phyloP scores from a whole-genome alignment of 2,797 vertebrate genomes.

The Anas bernieri region DNA sequence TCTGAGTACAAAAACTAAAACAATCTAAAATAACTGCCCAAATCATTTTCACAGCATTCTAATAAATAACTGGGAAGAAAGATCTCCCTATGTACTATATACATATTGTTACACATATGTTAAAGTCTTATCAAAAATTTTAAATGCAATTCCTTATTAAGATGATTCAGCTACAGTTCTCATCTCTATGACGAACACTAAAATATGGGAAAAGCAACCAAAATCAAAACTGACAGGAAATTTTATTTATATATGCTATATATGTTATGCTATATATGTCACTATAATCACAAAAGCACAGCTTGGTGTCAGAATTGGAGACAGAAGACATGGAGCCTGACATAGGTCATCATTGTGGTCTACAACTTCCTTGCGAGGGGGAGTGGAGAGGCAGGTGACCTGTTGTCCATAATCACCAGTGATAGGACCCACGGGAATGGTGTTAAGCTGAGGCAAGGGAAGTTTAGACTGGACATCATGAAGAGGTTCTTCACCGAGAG shows the following conservation, averaged over 20 bases:
- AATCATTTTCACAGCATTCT: not conserved
- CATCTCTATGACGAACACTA: not conserved
- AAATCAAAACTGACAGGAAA: not conserved
- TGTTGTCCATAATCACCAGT: too few relatives aligned
- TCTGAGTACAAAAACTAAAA: not conserved
- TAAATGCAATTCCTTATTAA: not conserved
- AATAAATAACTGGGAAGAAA: not conserved
- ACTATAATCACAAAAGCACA: not conserved
- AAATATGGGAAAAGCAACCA: not conserved
- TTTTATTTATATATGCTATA: not conserved
- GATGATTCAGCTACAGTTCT: not conserved
- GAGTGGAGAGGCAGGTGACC: too few relatives aligned
- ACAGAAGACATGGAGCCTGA: not conserved
- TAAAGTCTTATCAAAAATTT: not conserved
- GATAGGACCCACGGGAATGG: too few relatives aligned
- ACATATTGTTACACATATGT: not conserved
- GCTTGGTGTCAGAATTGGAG: not conserved
- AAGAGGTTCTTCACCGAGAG: too few relatives aligned
- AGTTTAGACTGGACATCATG: too few relatives aligned
- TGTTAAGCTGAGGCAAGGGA: too few relatives aligned
- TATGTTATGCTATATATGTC: not conserved
- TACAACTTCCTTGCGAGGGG: too few relatives aligned
- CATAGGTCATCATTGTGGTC: too few relatives aligned
- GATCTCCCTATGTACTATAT: not conserved
- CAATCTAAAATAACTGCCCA: not conserved